Evolutionary conservation across 2,113 vertebrate species (phyloP).

Genomic region (Cranoglanis bouderius): DNA sequence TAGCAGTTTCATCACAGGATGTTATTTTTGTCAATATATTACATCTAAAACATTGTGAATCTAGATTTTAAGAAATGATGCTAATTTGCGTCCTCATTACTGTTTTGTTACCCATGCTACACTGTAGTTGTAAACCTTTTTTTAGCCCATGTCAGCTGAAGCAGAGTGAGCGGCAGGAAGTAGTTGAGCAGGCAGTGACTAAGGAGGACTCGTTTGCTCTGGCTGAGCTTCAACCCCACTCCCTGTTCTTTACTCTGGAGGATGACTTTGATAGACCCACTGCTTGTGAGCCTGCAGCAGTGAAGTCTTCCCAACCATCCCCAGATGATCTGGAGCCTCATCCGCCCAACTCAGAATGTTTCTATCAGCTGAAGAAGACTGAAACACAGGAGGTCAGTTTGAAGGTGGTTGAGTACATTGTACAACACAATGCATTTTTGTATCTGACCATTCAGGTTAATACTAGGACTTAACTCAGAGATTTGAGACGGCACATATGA

Average conservation of each 20-base stretch:
- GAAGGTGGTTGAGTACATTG: slow-evolving; percentile 6
- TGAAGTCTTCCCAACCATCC: neutral
- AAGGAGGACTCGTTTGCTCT: slow-evolving; percentile 23
- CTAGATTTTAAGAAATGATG: neutral
- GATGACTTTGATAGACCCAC: slow-evolving; percentile 44
- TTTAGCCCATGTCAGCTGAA: slow-evolving; percentile 43
- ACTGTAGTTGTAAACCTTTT: neutral
- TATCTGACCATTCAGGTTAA: neutral
- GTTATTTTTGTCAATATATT: neutral
- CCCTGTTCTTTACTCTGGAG: slow-evolving; percentile 65
- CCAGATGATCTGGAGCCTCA: neutral
- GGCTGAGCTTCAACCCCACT: slow-evolving; percentile 54
- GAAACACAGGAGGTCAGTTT: slow-evolving; percentile 59
- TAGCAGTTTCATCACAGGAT: neutral
- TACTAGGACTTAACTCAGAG: neutral
- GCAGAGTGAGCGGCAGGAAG: slow-evolving; percentile 24
- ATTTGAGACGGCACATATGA: neutral
- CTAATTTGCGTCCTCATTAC: neutral
- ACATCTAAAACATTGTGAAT: neutral
- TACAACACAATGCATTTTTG: neutral
- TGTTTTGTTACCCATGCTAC: too few relatives aligned
- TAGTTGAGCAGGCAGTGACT: neutral
- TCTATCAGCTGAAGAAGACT: neutral
- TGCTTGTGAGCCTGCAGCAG: slow-evolving; percentile 18
- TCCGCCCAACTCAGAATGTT: slow-evolving; percentile 18